phyloP scores from a whole-genome alignment of 64 coral and sea anemone genomes.

The Montipora capricornis region DNA sequence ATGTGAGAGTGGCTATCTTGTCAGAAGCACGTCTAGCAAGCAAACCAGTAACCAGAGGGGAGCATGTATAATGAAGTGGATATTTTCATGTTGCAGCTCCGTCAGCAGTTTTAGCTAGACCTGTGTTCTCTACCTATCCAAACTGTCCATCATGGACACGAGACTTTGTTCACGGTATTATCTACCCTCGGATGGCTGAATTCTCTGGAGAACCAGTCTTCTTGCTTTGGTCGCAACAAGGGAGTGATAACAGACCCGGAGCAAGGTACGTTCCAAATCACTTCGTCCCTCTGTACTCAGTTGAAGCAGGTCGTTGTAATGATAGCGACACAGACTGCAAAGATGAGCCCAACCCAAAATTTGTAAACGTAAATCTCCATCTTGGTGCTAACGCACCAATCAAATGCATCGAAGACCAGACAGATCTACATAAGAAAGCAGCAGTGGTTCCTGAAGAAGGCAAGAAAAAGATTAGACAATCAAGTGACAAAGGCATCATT shows the following conservation, averaged over 20 bases:
- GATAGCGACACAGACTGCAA: not conserved
- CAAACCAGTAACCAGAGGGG: conserved; percentile 4
- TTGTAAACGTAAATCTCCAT: too few species aligned
- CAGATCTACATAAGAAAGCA: too few species aligned
- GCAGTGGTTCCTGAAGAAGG: too few species aligned
- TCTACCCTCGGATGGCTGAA: not conserved
- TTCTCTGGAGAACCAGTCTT: not conserved
- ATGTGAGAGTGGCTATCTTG: not conserved
- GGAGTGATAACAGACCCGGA: conserved; percentile 34
- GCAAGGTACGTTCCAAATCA: conserved; percentile 44
- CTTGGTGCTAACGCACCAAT: too few species aligned
- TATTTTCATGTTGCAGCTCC: not conserved
- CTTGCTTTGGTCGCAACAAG: conserved; percentile 49
- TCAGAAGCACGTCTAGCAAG: not conserved
- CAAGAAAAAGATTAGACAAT: too few species aligned
- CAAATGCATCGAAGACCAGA: too few species aligned
- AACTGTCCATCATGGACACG: not conserved
- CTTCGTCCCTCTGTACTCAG: not conserved
- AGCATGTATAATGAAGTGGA: conserved; percentile 3
- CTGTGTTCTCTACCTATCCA: not conserved
- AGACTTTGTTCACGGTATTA: conserved; percentile 15
- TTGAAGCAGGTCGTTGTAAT: not conserved
- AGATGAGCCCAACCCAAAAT: too few species aligned
- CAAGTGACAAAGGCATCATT: too few species aligned
- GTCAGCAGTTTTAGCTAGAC: not conserved